These are phyloP conservation scores for Poecilobothrus nobilitatus DNA, from an alignment of 2,888 invertebrate genomes.

Conservation along the genomic window DNA sequence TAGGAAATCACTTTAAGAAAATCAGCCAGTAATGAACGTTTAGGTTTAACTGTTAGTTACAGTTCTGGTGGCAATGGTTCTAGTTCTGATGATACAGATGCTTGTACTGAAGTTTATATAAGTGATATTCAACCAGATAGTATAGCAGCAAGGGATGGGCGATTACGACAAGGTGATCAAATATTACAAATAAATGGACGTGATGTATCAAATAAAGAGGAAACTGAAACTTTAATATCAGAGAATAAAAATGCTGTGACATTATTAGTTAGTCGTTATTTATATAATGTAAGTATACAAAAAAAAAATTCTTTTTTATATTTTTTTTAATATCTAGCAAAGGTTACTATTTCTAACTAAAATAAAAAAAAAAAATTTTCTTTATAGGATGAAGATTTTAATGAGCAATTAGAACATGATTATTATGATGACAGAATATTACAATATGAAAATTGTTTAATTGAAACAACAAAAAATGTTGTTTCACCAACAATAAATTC, in stretches of 20 bases:
- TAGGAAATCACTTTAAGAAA: conserved; percentile 59
- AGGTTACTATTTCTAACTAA: too few relatives aligned
- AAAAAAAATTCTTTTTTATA: background rate
- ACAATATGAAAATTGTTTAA: conserved; percentile 33
- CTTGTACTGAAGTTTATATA: conserved; percentile 55
- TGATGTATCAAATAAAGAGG: conserved; percentile 52
- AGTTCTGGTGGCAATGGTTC: conserved; percentile 50
- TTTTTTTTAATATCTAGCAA: too few relatives aligned
- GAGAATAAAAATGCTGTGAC: conserved; percentile 51
- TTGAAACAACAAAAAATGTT: conserved; percentile 24
- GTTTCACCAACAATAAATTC: conserved; percentile 15
- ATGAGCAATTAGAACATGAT: conserved; percentile 25
- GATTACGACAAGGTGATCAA: conserved; percentile 54
- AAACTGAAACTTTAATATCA: conserved; percentile 54
- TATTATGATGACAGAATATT: conserved; percentile 31
- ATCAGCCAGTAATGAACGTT: conserved; percentile 50
- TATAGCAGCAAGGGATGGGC: conserved; percentile 52
- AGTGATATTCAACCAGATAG: conserved; percentile 55
- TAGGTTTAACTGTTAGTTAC: conserved; percentile 57
- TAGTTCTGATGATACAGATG: conserved; percentile 48
- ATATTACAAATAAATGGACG: conserved; percentile 55
- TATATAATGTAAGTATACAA: conserved; percentile 45
- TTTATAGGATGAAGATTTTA: conserved; percentile 27
- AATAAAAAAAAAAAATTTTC: background rate
- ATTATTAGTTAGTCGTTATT: conserved; percentile 52